phyloP scores from a whole-genome alignment of 2,888 invertebrate genomes.

The Xiphydria camelus region DNA sequence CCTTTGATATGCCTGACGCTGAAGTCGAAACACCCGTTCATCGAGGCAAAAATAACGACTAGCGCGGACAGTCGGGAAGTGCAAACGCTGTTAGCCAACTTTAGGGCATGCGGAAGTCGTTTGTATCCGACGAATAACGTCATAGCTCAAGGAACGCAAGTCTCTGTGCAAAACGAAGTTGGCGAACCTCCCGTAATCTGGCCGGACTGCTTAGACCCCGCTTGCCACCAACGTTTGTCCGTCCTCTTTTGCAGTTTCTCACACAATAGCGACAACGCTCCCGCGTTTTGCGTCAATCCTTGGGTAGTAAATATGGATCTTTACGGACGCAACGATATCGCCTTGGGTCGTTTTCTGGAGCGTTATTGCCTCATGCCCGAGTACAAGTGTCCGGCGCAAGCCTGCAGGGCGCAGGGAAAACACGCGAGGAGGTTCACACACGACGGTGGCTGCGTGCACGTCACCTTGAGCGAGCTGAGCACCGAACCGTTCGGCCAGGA shows the following conservation, averaged over 20 bases:
- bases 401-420: conserved; percentile 57
- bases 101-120: conserved; percentile 82
- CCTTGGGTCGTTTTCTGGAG: conserved; percentile 91
- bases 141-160: conserved; percentile 16
- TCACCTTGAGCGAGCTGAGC: conserved; percentile 63
- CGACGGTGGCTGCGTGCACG: conserved; percentile 83
- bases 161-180: conserved; percentile 11
- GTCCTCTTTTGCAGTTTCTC: conserved; percentile 90
- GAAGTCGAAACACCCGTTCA: conserved; percentile 74
- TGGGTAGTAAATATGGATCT: conserved; percentile 93
- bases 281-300: conserved; percentile 88
- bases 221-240: conserved; percentile 83
- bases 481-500: conserved; percentile 60
- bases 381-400: conserved; percentile 73
- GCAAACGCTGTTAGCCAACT: conserved; percentile 78
- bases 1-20: conserved; percentile 41
- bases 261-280: conserved; percentile 74
- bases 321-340: conserved; percentile 94
- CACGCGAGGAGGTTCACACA: conserved; percentile 74
- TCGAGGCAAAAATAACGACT: conserved; percentile 70
- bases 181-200: conserved; percentile 16
- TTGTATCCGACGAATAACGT: conserved; percentile 48
- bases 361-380: conserved; percentile 86
- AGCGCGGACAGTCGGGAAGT: conserved; percentile 68
- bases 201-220: conserved; percentile 76